Conservation (phyloP, 2,888 invertebrate genomes). For the Acholoe squamosa region DNA sequence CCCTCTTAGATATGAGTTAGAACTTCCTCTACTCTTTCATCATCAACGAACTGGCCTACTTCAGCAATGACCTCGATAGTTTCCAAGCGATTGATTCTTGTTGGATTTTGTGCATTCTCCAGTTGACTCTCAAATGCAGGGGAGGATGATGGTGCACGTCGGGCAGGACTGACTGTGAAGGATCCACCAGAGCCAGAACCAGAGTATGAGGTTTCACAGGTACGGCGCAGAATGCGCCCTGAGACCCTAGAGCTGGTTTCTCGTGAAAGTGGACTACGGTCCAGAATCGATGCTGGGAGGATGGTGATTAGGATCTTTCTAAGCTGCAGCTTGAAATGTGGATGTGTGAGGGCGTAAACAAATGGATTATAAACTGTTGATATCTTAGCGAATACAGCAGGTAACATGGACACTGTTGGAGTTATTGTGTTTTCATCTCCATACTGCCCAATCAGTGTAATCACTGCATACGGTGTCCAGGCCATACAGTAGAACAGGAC, state of each 20-base stretch:
- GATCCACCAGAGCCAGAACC: not conserved
- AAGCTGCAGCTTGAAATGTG: not conserved
- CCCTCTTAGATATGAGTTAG: not conserved
- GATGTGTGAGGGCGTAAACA: not conserved
- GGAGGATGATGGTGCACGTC: not conserved
- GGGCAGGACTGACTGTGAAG: not conserved
- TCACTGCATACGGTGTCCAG: constrained; percentile 40
- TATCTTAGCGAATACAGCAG: constrained; percentile 31
- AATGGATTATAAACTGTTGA: constrained; percentile 30
- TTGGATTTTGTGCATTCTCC: not conserved
- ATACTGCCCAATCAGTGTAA: constrained; percentile 24
- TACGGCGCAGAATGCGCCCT: not conserved
- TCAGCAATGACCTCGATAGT: not conserved
- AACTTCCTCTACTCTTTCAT: not conserved
- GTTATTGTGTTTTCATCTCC: not conserved
- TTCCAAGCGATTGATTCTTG: not conserved
- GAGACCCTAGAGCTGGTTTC: not conserved
- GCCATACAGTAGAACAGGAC: constrained; percentile 24
- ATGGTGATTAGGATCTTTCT: not conserved
- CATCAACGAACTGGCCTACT: not conserved
- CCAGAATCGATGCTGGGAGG: not conserved
- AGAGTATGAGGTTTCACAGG: not conserved
- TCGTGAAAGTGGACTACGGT: not conserved
- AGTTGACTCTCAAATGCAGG: too few species aligned
- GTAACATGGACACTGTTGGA: constrained; percentile 30